These are phyloP conservation scores for Echinometra lucunter DNA, from an alignment of 53 echinoderm and acorn worm species.

Conservation along the genomic window DNA sequence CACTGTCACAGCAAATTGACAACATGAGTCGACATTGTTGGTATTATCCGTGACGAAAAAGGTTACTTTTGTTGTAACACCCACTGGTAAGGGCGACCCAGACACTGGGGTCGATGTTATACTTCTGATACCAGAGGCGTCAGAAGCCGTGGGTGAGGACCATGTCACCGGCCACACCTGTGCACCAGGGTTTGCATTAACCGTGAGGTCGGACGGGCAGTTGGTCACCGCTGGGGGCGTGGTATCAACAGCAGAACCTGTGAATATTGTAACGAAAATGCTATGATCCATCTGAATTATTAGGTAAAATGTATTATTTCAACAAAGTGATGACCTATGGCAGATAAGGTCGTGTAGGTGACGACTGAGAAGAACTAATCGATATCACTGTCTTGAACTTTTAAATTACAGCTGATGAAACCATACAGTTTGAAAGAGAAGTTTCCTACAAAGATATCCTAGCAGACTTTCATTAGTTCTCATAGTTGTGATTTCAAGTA, in stretches of 20 bases:
- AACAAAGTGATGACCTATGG: neutral
- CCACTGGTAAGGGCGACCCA: neutral
- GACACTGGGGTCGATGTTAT: neutral
- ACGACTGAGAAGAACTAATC: too few species aligned
- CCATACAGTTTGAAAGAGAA: too few species aligned
- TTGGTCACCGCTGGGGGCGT: neutral
- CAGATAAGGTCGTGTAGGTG: too few species aligned
- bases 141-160: neutral
- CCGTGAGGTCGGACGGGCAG: neutral
- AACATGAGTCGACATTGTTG: neutral
- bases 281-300: too few species aligned
- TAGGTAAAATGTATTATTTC: too few species aligned
- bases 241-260: neutral
- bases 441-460: too few species aligned
- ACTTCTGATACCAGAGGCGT: conserved; percentile 1
- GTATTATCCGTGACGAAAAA: neutral
- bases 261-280: too few species aligned
- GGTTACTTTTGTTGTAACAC: neutral
- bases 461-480: too few species aligned
- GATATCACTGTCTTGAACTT: too few species aligned
- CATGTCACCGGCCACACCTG: neutral
- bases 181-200: neutral
- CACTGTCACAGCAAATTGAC: neutral
- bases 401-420: too few species aligned
- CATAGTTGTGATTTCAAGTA: neutral